Conservation (phyloP, 2,797 vertebrate species). For the Brachyrhaphis roseni region DNA sequence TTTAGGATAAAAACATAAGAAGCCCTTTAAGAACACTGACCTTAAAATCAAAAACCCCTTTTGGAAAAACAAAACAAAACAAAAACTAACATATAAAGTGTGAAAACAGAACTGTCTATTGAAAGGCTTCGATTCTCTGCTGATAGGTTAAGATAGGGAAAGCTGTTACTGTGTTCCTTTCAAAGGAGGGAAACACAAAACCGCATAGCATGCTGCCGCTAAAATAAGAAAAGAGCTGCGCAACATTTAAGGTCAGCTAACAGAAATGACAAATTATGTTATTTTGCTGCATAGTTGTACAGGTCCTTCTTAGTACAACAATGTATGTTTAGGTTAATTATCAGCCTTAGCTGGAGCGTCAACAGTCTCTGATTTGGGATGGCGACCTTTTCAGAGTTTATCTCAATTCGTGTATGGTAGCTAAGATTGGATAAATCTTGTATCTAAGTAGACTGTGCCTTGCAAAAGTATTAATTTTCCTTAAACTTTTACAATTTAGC, state of each 20-base stretch:
- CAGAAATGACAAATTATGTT: slow-evolving; percentile 8
- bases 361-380: not conserved
- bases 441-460: not conserved
- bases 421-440: not conserved
- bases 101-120: slow-evolving; percentile 44
- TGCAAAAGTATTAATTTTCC: not conserved
- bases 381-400: not conserved
- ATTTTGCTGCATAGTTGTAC: not conserved
- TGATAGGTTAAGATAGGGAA: slow-evolving; percentile 29
- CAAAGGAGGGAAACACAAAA: slow-evolving; percentile 7
- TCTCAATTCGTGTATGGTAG: not conserved
- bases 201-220: not conserved
- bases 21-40: slow-evolving; percentile 48
- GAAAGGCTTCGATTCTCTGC: slow-evolving; percentile 4
- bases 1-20: slow-evolving; percentile 57
- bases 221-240: not conserved
- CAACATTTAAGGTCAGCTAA: slow-evolving; percentile 11
- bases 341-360: not conserved
- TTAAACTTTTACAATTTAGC: not conserved
- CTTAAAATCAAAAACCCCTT: slow-evolving; percentile 36
- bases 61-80: too few relatives aligned
- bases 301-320: not conserved
- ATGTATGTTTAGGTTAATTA: not conserved
- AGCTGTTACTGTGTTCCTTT: slow-evolving; percentile 13
- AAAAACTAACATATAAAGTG: slow-evolving; percentile 10